Conservation (phyloP, 2,113 vertebrate genomes). For the Phalacrocorax carbo region DNA sequence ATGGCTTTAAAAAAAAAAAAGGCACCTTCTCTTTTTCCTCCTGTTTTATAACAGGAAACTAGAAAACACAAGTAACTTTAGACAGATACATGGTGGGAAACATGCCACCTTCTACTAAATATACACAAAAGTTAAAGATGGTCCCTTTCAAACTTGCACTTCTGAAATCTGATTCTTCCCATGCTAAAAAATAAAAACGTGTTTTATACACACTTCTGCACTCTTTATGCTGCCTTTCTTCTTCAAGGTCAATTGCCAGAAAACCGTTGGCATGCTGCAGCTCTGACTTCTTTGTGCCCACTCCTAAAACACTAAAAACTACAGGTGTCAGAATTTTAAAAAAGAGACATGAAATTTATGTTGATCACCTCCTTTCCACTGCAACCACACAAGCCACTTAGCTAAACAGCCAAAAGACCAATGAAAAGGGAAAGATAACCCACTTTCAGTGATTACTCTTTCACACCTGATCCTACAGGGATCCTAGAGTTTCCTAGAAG, state of each 20-base stretch:
- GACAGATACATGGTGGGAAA: not conserved
- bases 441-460: not conserved
- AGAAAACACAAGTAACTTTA: not conserved
- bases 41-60: not conserved
- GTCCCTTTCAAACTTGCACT: not conserved
- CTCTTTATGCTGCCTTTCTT: not conserved
- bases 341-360: not conserved
- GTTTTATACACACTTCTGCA: not conserved
- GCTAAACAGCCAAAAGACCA: not conserved
- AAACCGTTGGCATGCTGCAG: not conserved
- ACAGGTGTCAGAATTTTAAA: not conserved
- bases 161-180: not conserved
- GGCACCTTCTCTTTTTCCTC: not conserved
- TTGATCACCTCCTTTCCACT: not conserved
- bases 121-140: not conserved
- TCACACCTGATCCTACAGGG: not conserved
- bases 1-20: too few relatives aligned
- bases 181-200: not conserved
- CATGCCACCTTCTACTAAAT: not conserved
- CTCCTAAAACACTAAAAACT: not conserved
- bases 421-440: not conserved
- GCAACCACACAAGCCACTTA: not conserved
- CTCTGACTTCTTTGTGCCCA: not conserved
- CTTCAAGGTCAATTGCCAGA: not conserved
- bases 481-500: not conserved